phyloP scores from a whole-genome alignment of 2,888 invertebrate species.

The Calliphora vomitoria region DNA sequence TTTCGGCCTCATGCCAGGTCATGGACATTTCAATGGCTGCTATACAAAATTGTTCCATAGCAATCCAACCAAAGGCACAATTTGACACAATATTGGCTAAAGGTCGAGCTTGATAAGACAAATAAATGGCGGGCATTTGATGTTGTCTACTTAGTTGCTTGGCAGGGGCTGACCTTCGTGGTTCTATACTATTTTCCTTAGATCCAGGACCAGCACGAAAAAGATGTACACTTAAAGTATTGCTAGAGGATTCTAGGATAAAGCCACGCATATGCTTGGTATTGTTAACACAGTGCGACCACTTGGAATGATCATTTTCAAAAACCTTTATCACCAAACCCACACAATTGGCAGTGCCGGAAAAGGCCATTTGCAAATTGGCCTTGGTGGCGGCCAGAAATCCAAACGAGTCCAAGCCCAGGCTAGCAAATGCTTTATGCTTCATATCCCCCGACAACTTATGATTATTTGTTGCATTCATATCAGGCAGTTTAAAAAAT shows the following conservation, averaged over 20 bases:
- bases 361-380: conserved; percentile 70
- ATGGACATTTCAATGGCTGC: conserved; percentile 86
- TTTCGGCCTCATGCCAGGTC: conserved; percentile 89
- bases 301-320: conserved; percentile 78
- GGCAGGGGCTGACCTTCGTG: not conserved
- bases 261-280: conserved; percentile 77
- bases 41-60: conserved; percentile 88
- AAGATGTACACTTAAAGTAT: conserved; percentile 78
- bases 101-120: conserved; percentile 88
- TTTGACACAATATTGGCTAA: conserved; percentile 87
- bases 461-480: conserved; percentile 50
- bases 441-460: conserved; percentile 10
- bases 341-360: conserved; percentile 75
- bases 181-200: not conserved
- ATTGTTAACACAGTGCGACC: conserved; percentile 79
- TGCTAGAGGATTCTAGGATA: conserved; percentile 78
- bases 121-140: conserved; percentile 86
- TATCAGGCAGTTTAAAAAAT: conserved; percentile 56
- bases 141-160: conserved; percentile 33
- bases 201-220: conserved; percentile 66
- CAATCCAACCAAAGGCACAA: conserved; percentile 90
- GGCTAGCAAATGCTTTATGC: conserved; percentile 50
- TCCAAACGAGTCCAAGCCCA: conserved; percentile 72
- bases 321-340: conserved; percentile 79
- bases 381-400: conserved; percentile 71